Conservation (phyloP, 1,140 invertebrate species). For the Protaetia brevitarsis region DNA sequence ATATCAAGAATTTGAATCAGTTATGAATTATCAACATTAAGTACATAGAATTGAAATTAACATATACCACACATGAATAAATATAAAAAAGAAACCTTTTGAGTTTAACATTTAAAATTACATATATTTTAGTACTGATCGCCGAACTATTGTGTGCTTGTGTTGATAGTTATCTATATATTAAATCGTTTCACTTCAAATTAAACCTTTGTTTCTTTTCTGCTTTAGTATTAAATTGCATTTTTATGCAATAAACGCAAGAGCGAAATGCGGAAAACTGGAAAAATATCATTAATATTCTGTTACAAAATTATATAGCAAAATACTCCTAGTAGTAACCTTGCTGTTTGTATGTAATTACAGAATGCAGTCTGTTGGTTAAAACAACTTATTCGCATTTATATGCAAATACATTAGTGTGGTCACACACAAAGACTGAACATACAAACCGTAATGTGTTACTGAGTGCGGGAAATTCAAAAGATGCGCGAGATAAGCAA, state of each 20-base stretch:
- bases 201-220: background rate
- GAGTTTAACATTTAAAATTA: too few relatives aligned
- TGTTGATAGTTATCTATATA: background rate
- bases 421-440: background rate
- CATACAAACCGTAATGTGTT: too few relatives aligned
- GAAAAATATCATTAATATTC: background rate
- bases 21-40: too few relatives aligned
- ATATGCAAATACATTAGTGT: too few relatives aligned
- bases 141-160: too few relatives aligned
- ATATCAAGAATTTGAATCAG: too few relatives aligned
- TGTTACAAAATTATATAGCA: background rate
- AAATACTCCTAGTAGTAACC: background rate
- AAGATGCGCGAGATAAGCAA: too few relatives aligned
- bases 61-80: too few relatives aligned
- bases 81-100: too few relatives aligned
- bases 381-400: background rate
- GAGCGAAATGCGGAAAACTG: background rate
- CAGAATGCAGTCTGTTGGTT: background rate
- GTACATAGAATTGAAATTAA: too few relatives aligned
- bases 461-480: too few relatives aligned
- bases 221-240: background rate
- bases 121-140: too few relatives aligned
- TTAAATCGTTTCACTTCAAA: background rate
- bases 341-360: conserved; percentile 13
- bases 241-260: background rate